These are phyloP conservation scores for Noctua janthina DNA, from an alignment of 2,888 invertebrate genomes.

Conservation along the genomic window DNA sequence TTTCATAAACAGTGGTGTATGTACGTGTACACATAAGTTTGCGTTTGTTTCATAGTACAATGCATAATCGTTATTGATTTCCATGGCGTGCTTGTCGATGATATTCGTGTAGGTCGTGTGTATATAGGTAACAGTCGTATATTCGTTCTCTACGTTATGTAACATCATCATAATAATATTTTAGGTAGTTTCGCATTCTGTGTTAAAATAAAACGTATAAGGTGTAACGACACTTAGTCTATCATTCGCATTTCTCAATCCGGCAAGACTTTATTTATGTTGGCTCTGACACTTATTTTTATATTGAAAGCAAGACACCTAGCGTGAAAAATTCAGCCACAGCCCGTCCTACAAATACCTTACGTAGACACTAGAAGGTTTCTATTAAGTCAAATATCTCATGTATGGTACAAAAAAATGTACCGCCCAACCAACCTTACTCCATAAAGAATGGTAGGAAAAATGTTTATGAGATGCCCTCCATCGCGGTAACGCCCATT, in stretches of 20 bases:
- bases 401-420: conserved; percentile 62
- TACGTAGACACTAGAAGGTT: conserved; percentile 55
- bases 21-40: conserved; percentile 62
- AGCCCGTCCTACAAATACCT: conserved; percentile 69
- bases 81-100: conserved; percentile 74
- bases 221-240: conserved; percentile 56
- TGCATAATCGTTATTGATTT: conserved; percentile 73
- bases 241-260: conserved; percentile 56
- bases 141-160: conserved; percentile 61
- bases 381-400: conserved; percentile 64
- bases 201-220: conserved; percentile 56
- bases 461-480: conserved; percentile 88
- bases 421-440: conserved; percentile 85
- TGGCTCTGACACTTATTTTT: conserved; percentile 39
- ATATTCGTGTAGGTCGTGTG: conserved; percentile 72
- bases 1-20: conserved; percentile 62
- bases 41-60: conserved; percentile 66
- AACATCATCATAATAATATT: conserved; percentile 60
- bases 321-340: conserved; percentile 78
- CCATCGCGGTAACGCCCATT: conserved; percentile 89
- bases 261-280: conserved; percentile 54
- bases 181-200: conserved; percentile 64
- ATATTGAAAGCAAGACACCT: conserved; percentile 71
- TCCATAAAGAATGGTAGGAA: conserved; percentile 84
- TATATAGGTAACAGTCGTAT: conserved; percentile 51